These are phyloP conservation scores for Distichodus sexfasciatus DNA, from an alignment of 2,797 vertebrate species.

Conservation along the genomic window DNA sequence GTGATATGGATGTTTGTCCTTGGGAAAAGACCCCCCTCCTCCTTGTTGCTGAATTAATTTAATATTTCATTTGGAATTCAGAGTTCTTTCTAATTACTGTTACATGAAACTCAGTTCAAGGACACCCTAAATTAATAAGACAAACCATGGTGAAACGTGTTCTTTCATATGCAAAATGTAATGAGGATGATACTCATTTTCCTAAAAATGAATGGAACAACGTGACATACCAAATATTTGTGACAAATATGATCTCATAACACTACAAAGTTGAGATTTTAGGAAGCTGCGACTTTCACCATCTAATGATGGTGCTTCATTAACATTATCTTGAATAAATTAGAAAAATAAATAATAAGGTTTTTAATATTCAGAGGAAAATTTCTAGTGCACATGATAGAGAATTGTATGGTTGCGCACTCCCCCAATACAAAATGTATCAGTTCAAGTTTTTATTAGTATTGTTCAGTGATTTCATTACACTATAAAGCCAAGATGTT, in stretches of 20 bases:
- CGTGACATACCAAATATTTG: not conserved
- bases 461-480: no score
- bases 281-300: not conserved
- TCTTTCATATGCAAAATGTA: conserved; percentile 9
- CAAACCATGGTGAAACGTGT: not conserved
- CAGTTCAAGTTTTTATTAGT: no score
- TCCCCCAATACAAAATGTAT: no score
- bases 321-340: no score
- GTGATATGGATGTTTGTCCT: conserved; percentile 12
- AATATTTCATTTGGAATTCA: conserved; percentile 3
- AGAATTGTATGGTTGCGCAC: no score
- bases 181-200: not conserved
- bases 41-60: conserved; percentile 18
- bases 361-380: no score
- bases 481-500: no score
- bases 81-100: not conserved
- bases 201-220: not conserved
- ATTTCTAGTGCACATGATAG: no score
- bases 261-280: not conserved
- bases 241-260: not conserved
- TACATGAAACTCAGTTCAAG: not conserved
- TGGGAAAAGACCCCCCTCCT: not conserved
- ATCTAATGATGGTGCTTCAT: no score
- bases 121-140: not conserved
- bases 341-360: no score